Evolutionary conservation across 2,113 vertebrate genomes (phyloP).

Genomic region (Chaenocephalus aceratus): DNA sequence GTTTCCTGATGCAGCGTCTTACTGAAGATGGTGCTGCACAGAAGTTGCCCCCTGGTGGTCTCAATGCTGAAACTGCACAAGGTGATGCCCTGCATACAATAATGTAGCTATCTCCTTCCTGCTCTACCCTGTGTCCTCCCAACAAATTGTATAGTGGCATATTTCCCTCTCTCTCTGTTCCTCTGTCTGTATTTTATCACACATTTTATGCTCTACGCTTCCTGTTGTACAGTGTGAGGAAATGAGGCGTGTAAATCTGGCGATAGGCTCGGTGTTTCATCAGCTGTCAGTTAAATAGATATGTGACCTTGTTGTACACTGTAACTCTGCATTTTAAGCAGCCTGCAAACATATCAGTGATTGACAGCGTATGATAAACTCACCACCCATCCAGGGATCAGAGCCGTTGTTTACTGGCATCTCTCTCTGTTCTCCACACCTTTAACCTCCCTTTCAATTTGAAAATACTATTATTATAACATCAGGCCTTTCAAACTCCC

Average conservation of each 20-base stretch:
- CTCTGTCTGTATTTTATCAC: conserved; percentile 37
- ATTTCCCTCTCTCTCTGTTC: conserved; percentile 5
- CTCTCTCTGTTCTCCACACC: conserved; percentile 34
- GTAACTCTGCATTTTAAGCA: conserved; percentile 39
- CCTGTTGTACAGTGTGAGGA: conserved; percentile 33
- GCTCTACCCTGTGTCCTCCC: conserved; percentile 28
- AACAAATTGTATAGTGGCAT: conserved; percentile 16
- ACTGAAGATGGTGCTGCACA: conserved; percentile 75
- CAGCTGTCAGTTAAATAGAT: conserved; percentile 64
- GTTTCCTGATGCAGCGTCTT: conserved; percentile 78
- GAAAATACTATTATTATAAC: conserved; percentile 39
- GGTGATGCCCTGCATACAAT: conserved; percentile 72
- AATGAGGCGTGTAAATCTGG: conserved; percentile 59
- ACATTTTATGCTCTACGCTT: conserved; percentile 10
- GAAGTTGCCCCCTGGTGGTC: conserved; percentile 84
- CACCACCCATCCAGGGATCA: conserved; percentile 47
- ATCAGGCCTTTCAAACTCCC: conserved; percentile 32
- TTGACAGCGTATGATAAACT: conserved; percentile 64
- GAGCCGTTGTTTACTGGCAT: conserved; percentile 51
- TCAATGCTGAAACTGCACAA: conserved; percentile 80
- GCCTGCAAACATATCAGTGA: conserved; percentile 62
- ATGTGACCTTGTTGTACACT: conserved; percentile 60
- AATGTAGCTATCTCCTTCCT: conserved; percentile 24
- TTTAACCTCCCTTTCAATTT: conserved; percentile 52
- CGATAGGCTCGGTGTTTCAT: conserved; percentile 48